A percentile compares a stretch with the other conserved stretches of the same genome.
Conservation (phyloP, 2,888 invertebrate genomes). For the Pristionchus maxplancki region DNA sequence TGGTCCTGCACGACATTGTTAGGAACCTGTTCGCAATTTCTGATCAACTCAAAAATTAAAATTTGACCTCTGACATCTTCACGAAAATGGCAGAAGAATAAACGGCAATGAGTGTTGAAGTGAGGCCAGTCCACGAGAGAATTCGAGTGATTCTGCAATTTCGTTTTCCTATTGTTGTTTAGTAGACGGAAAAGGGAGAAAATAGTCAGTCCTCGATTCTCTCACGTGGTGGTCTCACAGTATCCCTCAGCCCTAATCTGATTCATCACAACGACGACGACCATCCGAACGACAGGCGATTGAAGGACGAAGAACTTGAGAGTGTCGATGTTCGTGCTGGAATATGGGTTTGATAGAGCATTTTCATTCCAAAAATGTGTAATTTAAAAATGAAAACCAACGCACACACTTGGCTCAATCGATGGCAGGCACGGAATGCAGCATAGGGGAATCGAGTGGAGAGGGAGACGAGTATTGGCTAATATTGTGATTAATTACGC, state of each 20-base stretch:
- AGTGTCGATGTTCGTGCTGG: constrained; percentile 4
- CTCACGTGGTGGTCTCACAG: constrained; percentile 39
- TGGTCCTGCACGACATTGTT: constrained; percentile 40
- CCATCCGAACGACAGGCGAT: constrained; percentile 33
- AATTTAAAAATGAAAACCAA: neutral
- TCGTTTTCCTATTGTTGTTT: no score
- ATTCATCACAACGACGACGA: constrained; percentile 7
- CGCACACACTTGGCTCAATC: constrained; percentile 29
- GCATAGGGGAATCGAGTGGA: constrained; percentile 4
- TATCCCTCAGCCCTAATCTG: constrained; percentile 6
- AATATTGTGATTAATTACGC: neutral
- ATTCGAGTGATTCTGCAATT: constrained; percentile 20
- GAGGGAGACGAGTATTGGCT: constrained; percentile 21
- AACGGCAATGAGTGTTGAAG: constrained; percentile 19
- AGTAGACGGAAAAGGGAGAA: neutral
- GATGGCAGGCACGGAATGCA: constrained; percentile 27
- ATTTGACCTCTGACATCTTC: neutral
- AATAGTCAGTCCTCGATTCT: neutral
- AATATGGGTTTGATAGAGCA: neutral
- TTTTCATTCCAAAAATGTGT: neutral
- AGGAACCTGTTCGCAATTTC: neutral
- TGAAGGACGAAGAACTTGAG: constrained; percentile 41
- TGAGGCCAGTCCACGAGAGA: constrained; percentile 29
- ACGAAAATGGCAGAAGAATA: constrained; percentile 25
- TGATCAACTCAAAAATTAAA: neutral